These are phyloP conservation scores for human (Homo sapiens) DNA, from an alignment of 2,113 vertebrate genomes.

Conservation along the genomic window GRCh38 chr15:84929501-84930000, in stretches of 20 bases:
- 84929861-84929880: neutral
- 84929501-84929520: neutral
- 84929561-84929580: neutral
- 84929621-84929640: no score
- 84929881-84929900: no score
- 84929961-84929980: neutral
- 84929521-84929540: neutral
- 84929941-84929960: neutral
- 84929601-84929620: no score
- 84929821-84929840: neutral
- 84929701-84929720: no score
- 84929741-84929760: neutral
- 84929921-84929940: neutral
- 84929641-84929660: no score
- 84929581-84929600: no score
- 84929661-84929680: no score
- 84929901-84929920: neutral
- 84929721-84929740: neutral
- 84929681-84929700: no score
- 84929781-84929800: neutral
- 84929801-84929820: neutral
- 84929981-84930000: neutral
- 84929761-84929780: neutral
- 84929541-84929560: neutral
- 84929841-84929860: neutral